Evolutionary conservation across 2,113 vertebrate genomes (phyloP).

Genomic region (Sebastes fasciatus): DNA sequence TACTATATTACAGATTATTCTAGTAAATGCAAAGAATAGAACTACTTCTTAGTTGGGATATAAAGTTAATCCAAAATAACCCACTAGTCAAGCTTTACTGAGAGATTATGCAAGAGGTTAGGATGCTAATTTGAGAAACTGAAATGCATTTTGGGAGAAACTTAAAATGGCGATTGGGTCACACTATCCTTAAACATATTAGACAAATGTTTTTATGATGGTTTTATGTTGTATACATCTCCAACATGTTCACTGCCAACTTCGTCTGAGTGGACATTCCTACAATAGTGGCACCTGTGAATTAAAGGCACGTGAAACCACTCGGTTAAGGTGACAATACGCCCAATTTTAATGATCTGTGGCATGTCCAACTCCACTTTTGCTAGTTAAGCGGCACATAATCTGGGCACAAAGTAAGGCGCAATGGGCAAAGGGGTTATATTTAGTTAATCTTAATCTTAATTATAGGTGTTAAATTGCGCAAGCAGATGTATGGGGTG

Average conservation of each 20-base stretch:
- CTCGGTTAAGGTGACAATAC: not conserved
- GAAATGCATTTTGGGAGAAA: slow-evolving; percentile 1
- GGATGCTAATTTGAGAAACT: not conserved
- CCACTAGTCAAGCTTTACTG: not conserved
- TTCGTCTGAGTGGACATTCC: not conserved
- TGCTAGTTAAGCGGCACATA: too few species aligned
- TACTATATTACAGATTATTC: not conserved
- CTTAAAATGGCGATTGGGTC: not conserved
- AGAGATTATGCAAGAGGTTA: not conserved
- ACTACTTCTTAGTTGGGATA: not conserved
- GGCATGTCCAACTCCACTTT: too few species aligned
- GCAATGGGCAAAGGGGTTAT: too few species aligned
- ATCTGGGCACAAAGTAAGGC: too few species aligned
- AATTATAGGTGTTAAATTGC: too few species aligned
- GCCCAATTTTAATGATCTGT: too few species aligned
- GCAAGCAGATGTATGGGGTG: too few species aligned
- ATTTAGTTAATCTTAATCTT: too few species aligned
- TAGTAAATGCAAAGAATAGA: not conserved
- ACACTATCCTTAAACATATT: not conserved
- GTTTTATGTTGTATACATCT: not conserved
- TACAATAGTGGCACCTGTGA: not conserved
- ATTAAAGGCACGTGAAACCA: not conserved
- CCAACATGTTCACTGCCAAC: not conserved
- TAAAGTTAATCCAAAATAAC: not conserved
- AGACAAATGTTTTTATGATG: too few species aligned